These are phyloP conservation scores for Acleris holmiana DNA, from an alignment of 2,888 invertebrate species.

Conservation along the genomic window DNA sequence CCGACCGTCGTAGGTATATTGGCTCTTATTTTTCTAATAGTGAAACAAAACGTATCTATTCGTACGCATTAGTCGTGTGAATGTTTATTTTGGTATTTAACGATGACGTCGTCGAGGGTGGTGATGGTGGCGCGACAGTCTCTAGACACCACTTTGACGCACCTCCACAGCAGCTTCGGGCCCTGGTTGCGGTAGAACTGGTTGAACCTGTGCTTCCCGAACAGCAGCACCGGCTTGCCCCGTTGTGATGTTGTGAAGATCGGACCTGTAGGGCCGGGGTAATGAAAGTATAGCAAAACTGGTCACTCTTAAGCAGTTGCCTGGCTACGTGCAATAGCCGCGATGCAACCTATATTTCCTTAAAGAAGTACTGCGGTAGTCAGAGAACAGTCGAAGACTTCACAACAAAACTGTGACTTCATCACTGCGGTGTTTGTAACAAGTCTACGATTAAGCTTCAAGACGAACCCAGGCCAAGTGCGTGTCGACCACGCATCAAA, in stretches of 20 bases:
- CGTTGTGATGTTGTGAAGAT: conserved; percentile 19
- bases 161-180: conserved; percentile 22
- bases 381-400: no score
- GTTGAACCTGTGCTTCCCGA: conserved; percentile 34
- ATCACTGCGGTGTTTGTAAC: no score
- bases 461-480: no score
- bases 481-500: no score
- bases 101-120: conserved; percentile 18
- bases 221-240: conserved; percentile 28
- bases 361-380: no score
- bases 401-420: no score
- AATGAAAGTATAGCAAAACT: neutral
- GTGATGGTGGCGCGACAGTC: conserved; percentile 23
- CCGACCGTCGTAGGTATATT: no score
- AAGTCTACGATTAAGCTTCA: no score
- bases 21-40: no score
- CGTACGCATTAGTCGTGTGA: conserved; percentile 1
- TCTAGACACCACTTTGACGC: conserved; percentile 11
- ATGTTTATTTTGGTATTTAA: conserved; percentile 8
- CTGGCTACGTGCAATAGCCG: no score
- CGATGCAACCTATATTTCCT: no score
- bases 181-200: conserved; percentile 1
- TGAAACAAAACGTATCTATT: no score
- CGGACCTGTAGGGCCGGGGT: neutral
- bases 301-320: neutral